Percentiles rank a stretch among this genome's conserved stretches.
Evolutionary conservation across 2,113 vertebrate genomes (phyloP).

Genomic region (Litocranius walleri): DNA sequence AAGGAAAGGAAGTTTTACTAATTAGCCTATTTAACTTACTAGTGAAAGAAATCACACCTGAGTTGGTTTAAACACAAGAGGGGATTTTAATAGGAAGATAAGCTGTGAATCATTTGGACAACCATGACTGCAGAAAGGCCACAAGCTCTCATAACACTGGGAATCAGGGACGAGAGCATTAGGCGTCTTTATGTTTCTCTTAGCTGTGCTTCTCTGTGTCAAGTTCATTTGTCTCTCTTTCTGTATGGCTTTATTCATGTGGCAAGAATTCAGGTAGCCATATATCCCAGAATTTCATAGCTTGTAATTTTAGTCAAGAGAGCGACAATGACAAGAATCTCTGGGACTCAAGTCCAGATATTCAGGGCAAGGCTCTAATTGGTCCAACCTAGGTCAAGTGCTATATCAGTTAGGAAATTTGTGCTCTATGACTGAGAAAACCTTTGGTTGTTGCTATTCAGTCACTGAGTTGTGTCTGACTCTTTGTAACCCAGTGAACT

Average conservation of each 20-base stretch:
- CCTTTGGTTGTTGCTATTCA: background rate
- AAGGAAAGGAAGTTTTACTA: background rate
- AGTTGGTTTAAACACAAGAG: background rate
- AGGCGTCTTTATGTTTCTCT: background rate
- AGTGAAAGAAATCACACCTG: background rate
- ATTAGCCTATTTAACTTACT: background rate
- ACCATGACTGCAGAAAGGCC: background rate
- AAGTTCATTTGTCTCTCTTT: background rate
- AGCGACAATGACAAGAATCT: background rate
- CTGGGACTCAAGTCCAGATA: background rate
- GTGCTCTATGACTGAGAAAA: background rate
- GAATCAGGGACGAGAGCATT: accelerated
- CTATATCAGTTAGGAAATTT: background rate
- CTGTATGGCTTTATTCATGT: background rate
- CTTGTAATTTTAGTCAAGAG: background rate
- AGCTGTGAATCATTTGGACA: background rate
- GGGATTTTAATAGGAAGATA: background rate
- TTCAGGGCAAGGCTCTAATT: background rate
- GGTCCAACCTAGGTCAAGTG: background rate
- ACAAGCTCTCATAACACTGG: too few relatives aligned
- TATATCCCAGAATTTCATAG: background rate
- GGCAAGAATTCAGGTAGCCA: background rate
- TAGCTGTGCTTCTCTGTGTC: accelerated
- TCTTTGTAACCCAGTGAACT: background rate
- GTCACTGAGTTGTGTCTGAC: background rate